phyloP scores from a whole-genome alignment of 2,113 vertebrate species.

The Pholis gunnellus region DNA sequence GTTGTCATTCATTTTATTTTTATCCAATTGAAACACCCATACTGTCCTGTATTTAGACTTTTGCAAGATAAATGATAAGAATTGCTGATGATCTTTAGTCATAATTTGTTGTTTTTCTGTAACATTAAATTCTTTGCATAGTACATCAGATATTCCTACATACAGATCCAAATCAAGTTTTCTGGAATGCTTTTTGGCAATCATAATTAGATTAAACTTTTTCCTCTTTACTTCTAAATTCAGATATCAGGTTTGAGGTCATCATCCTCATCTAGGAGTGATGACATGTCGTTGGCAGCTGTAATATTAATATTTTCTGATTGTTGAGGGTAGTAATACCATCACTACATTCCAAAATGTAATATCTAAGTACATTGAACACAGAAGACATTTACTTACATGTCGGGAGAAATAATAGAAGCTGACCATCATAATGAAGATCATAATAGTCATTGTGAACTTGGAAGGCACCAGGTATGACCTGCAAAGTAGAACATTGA shows the following conservation, averaged over 20 bases:
- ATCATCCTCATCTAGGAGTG: background rate
- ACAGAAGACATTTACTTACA: slow-evolving; percentile 81
- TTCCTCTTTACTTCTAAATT: background rate
- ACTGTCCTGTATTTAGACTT: too few species aligned
- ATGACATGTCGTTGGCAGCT: background rate
- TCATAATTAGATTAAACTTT: background rate
- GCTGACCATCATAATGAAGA: slow-evolving; percentile 95
- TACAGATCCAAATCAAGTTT: background rate
- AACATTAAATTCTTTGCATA: too few species aligned
- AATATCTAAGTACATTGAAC: background rate
- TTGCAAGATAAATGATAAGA: too few species aligned
- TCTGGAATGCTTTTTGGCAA: background rate
- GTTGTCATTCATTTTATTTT: too few species aligned
- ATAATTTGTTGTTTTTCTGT: too few species aligned
- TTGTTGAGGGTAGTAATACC: background rate
- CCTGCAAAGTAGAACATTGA: slow-evolving; percentile 73
- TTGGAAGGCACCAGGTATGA: slow-evolving; percentile 89
- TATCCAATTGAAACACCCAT: too few species aligned
- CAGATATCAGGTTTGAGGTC: too few species aligned
- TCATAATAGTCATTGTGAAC: slow-evolving; percentile 92
- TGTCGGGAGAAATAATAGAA: slow-evolving; percentile 98
- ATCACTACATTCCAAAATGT: background rate
- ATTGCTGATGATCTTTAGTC: too few species aligned
- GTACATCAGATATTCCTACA: background rate
- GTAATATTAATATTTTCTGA: background rate